Evolutionary conservation across 2,113 vertebrate genomes (phyloP).

Genomic region (Anthoscopus minutus): DNA sequence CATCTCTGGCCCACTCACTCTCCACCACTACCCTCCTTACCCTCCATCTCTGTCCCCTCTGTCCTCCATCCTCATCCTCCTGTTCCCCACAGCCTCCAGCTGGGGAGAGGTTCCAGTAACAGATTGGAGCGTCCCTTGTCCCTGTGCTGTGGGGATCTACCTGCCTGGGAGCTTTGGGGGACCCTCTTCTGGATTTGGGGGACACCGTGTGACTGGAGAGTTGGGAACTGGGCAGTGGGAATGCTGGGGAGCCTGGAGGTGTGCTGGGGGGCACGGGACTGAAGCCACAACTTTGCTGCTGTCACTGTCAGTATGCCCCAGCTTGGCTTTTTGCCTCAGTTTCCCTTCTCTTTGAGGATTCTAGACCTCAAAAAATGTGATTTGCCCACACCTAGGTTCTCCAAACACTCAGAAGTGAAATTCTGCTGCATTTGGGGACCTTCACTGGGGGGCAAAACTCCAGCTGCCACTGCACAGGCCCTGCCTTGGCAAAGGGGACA

Average conservation of each 20-base stretch:
- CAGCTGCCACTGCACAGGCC: rapidly evolving
- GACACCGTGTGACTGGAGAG: rapidly evolving
- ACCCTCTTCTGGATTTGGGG: not conserved
- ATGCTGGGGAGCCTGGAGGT: not conserved
- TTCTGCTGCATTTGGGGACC: rapidly evolving
- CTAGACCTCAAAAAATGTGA: not conserved
- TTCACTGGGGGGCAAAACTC: not conserved
- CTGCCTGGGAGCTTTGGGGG: not conserved
- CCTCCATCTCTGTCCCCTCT: not conserved
- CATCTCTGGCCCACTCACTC: too few relatives aligned
- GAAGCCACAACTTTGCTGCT: not conserved
- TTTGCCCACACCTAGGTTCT: rapidly evolving
- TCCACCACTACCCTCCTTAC: not conserved
- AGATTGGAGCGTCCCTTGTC: not conserved
- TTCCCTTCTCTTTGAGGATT: not conserved
- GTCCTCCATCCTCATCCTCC: not conserved
- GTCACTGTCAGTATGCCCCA: not conserved
- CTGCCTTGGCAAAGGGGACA: not conserved
- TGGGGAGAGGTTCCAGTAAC: not conserved
- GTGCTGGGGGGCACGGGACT: not conserved
- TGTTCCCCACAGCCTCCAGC: not conserved
- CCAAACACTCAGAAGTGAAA: not conserved
- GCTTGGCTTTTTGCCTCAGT: not conserved
- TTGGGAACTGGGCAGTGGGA: not conserved
- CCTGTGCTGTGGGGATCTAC: rapidly evolving